Conservation (phyloP, 1,140 invertebrate species). For the Rhyzopertha dominica region DNA sequence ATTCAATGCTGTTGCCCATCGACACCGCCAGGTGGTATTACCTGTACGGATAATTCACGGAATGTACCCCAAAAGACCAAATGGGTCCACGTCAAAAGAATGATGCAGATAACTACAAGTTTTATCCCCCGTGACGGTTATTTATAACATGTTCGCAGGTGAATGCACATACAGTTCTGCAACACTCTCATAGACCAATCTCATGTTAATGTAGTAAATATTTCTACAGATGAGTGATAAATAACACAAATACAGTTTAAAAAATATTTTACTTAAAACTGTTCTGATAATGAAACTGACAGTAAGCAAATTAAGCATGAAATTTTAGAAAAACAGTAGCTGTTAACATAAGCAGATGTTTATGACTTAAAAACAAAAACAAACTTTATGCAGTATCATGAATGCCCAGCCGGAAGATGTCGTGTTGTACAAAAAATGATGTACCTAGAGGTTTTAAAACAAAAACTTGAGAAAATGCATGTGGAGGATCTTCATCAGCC, state of each 20-base stretch:
- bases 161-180: too few species aligned
- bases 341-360: slow-evolving; percentile 18
- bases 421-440: slow-evolving; percentile 86
- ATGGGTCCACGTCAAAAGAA: too few species aligned
- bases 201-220: too few species aligned
- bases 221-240: slow-evolving; percentile 6
- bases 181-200: too few species aligned
- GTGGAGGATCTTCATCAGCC: slow-evolving; percentile 90
- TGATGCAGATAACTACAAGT: too few species aligned
- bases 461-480: slow-evolving; percentile 85
- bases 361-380: too few species aligned
- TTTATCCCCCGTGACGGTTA: too few species aligned
- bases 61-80: too few species aligned
- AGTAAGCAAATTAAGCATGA: slow-evolving; percentile 8
- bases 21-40: too few species aligned
- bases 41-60: too few species aligned
- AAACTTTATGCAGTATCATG: slow-evolving; percentile 78
- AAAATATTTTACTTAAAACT: slow-evolving; percentile 29
- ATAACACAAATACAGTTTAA: slow-evolving; percentile 14
- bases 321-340: slow-evolving; percentile 6
- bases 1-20: too few species aligned
- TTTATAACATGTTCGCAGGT: too few species aligned
- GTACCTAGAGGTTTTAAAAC: slow-evolving; percentile 78
- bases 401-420: slow-evolving; percentile 87
- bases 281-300: slow-evolving; percentile 17